These are phyloP conservation scores for Lysandra coridon DNA, from an alignment of 2,888 invertebrate species.

Conservation along the genomic window DNA sequence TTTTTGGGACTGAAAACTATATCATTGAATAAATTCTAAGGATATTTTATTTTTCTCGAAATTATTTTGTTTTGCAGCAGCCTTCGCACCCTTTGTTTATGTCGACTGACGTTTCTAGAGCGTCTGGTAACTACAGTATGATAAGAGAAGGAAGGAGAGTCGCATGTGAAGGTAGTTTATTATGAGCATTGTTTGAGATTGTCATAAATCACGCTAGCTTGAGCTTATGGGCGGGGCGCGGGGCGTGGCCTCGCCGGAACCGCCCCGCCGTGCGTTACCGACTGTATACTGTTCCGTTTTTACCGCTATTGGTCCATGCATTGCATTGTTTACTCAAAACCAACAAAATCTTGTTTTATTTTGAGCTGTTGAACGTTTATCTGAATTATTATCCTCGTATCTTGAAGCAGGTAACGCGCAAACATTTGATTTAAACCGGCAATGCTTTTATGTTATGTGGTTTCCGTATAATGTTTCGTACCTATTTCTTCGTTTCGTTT, in stretches of 20 bases:
- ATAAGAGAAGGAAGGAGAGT: neutral
- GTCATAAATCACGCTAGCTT: slow-evolving; percentile 47
- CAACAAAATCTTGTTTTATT: slow-evolving; percentile 33
- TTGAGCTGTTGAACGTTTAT: slow-evolving; percentile 10
- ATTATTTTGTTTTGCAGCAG: neutral
- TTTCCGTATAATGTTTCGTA: too few relatives aligned
- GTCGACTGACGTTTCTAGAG: neutral
- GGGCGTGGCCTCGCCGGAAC: slow-evolving; percentile 61
- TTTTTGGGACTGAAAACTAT: neutral
- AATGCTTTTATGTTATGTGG: too few relatives aligned
- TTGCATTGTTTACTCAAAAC: slow-evolving; percentile 41
- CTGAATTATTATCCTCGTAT: neutral
- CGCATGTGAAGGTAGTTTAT: neutral
- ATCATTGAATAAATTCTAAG: too few relatives aligned
- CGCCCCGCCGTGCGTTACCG: slow-evolving; percentile 71
- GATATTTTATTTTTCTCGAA: neutral
- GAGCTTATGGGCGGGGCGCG: slow-evolving; percentile 53
- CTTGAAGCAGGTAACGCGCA: neutral
- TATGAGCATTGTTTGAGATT: slow-evolving; percentile 43
- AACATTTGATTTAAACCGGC: neutral
- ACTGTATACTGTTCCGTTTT: slow-evolving; percentile 59
- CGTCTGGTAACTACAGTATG: neutral
- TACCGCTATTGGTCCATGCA: slow-evolving; percentile 45
- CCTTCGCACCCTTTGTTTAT: neutral
- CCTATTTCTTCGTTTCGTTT: too few relatives aligned